Evolutionary conservation across 1,140 invertebrate species (phyloP), one percentile per base, ranked within the genome.

Genomic region (Calliphora vicina): DNA sequence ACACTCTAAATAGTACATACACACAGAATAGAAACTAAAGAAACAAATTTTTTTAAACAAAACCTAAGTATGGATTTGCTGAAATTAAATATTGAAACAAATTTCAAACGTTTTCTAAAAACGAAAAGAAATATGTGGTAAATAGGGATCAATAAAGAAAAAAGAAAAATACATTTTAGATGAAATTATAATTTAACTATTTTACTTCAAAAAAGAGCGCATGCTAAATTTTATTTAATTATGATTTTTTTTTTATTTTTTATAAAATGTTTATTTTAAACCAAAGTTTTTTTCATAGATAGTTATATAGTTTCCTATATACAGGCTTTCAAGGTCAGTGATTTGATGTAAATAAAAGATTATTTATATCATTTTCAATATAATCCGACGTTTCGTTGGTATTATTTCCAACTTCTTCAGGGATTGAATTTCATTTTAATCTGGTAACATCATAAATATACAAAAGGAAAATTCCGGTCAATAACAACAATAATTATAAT

Each of bases 41-140:
- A 35, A 35, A 35, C 5, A 5, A 2, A 10, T 2, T 35, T 35
- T 35, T 35, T 35, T 35, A 35, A 35, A 74, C 13, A 43, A 78
- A 78, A 67, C n/a, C 4, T 23, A 45, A 78, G 43, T 45, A 78
- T 20, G 29, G 74, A 78, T 78, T 78, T 78, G 74, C 74, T 78
- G 74, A 78, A 67, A 23, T 57, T 57, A 57, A 17, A 76, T 76
- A 76, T 12, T 78, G 74, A 45, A 67, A 23, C 23, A 67, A 67
- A 17, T 57, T 13, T 57, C 35, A 35, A 35, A 50, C 1, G 45
- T 50, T 50, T 50, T 50, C 45, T 25, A 73, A 73, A 73, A 73
- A 26, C 71, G 1, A 29, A 73, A 25, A 73, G 3, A 73, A 73
- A 12, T 8, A 73, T 9, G 15, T 5, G n/a, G 74, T 78, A 45